Conservation (phyloP, 2,888 invertebrate genomes). For the Melieria picta region DNA sequence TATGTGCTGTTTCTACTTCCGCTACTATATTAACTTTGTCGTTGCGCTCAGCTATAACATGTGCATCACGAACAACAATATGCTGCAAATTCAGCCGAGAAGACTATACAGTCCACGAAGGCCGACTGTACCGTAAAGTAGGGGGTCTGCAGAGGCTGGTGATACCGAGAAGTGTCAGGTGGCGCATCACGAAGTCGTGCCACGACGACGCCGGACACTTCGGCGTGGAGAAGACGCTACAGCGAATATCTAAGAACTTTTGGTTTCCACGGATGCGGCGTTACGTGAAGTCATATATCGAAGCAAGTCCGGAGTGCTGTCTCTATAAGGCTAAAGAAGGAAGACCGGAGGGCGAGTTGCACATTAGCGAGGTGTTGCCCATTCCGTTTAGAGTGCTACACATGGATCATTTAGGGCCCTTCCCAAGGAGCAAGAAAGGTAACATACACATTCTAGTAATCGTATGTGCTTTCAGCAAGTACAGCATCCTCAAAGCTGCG, state of each 20-base stretch:
- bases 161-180: conserved; percentile 39
- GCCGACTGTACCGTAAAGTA: conserved; percentile 36
- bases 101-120: conserved; percentile 35
- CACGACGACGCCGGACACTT: conserved; percentile 48
- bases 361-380: conserved; percentile 30
- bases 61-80: too few relatives aligned
- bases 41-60: too few relatives aligned
- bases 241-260: conserved; percentile 37
- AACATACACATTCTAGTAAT: conserved; percentile 22
- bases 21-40: too few relatives aligned
- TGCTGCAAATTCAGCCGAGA: not conserved
- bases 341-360: conserved; percentile 33
- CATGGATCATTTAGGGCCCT: conserved; percentile 36
- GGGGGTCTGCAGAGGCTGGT: conserved; percentile 33
- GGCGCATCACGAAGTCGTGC: conserved; percentile 45
- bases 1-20: too few relatives aligned
- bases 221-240: conserved; percentile 42
- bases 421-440: conserved; percentile 28
- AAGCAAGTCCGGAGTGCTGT: conserved; percentile 37
- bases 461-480: conserved; percentile 30
- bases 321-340: conserved; percentile 40
- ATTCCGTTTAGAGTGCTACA: conserved; percentile 35
- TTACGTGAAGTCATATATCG: conserved; percentile 44
- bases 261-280: conserved; percentile 45
- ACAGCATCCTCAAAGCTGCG: conserved; percentile 13